These are phyloP conservation scores for Pycnonotus jocosus DNA, from an alignment of 2,113 vertebrate genomes.

Conservation along the genomic window DNA sequence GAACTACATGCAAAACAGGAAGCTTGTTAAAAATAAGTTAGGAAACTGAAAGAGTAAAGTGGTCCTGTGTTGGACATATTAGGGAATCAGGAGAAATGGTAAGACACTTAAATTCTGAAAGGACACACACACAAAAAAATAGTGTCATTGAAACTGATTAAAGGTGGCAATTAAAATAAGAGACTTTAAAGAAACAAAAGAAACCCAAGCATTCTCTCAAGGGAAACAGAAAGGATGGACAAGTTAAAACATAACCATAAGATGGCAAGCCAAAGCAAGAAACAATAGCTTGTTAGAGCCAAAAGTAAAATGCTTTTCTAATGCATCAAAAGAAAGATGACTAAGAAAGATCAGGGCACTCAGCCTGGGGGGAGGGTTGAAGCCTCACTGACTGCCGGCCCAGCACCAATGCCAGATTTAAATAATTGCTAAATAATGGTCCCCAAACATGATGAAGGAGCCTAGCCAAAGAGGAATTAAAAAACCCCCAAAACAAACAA, in stretches of 20 bases:
- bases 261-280: background rate
- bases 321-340: background rate
- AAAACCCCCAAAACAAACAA: background rate
- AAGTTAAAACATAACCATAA: slow-evolving; percentile 4
- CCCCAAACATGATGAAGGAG: background rate
- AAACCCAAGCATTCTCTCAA: background rate
- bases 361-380: background rate
- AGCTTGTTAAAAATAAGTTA: background rate
- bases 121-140: background rate
- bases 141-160: background rate
- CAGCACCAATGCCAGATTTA: background rate
- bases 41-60: background rate
- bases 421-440: background rate
- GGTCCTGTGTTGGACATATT: background rate
- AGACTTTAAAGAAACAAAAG: background rate
- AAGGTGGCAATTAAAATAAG: background rate
- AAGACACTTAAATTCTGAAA: background rate
- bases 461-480: background rate
- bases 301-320: background rate
- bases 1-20: background rate
- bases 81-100: background rate
- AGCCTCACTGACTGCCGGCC: background rate
- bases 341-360: background rate
- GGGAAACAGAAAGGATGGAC: background rate
- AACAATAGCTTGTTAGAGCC: background rate